phyloP scores from a whole-genome alignment of 2,888 invertebrate species.

The Hypercompe scribonia region DNA sequence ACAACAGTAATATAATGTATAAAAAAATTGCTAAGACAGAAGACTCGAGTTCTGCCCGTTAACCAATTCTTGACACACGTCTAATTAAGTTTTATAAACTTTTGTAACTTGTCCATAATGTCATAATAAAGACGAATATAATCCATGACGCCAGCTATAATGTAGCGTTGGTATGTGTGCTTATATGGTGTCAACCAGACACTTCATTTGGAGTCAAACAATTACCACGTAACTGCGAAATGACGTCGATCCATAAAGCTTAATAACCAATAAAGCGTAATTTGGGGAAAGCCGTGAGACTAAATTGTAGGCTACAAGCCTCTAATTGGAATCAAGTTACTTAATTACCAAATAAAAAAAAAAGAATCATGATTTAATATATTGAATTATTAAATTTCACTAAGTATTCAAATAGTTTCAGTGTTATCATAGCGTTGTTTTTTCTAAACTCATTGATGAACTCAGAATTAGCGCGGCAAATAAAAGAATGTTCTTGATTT shows the following conservation, averaged over 20 bases:
- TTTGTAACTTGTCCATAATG: constrained; percentile 13
- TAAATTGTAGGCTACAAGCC: constrained; percentile 38
- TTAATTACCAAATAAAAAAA: constrained; percentile 33
- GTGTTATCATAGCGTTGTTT: background rate
- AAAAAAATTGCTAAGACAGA: background rate
- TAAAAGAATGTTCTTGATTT: background rate
- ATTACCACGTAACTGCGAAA: constrained; percentile 51
- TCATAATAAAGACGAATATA: constrained; percentile 12
- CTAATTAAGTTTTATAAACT: constrained; percentile 8
- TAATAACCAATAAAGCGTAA: constrained; percentile 49
- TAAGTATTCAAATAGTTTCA: background rate
- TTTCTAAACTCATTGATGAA: background rate
- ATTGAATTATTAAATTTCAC: background rate
- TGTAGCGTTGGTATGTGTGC: constrained; percentile 5
- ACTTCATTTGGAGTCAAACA: constrained; percentile 29
- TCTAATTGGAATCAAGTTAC: constrained; percentile 51
- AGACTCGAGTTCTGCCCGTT: background rate
- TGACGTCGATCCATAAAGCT: constrained; percentile 44
- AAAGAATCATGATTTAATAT: background rate
- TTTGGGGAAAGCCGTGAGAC: constrained; percentile 46
- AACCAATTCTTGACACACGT: background rate
- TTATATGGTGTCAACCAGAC: constrained; percentile 22
- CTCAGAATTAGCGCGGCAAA: background rate
- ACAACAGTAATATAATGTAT: background rate
- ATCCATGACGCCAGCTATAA: constrained; percentile 28